These are phyloP conservation scores for Neoitamus cyanurus DNA, from an alignment of 2,888 invertebrate species.

Conservation along the genomic window DNA sequence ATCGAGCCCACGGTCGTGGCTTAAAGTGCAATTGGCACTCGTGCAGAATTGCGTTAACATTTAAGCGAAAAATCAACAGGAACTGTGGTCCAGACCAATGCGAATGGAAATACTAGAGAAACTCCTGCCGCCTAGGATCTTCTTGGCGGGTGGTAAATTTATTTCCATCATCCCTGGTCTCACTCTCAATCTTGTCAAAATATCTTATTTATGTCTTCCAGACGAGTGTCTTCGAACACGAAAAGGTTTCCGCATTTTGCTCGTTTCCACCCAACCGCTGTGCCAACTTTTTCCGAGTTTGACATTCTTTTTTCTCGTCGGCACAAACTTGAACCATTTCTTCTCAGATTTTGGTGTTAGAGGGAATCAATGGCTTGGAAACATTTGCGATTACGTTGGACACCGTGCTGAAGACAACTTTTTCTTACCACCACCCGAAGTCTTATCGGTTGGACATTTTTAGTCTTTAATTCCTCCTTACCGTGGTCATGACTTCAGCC, in stretches of 20 bases:
- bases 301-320: slow-evolving; percentile 36
- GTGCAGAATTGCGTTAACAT: not conserved
- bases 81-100: not conserved
- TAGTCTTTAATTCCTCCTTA: slow-evolving; percentile 31
- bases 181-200: slow-evolving; percentile 48
- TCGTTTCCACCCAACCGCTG: slow-evolving; percentile 2
- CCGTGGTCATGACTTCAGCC: not conserved
- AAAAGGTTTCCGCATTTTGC: slow-evolving; percentile 28
- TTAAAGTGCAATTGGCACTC: not conserved
- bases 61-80: not conserved
- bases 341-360: slow-evolving; percentile 49
- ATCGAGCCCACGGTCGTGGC: not conserved
- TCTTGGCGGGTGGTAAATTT: slow-evolving; percentile 1
- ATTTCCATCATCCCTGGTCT: slow-evolving; percentile 31
- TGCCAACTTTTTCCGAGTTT: slow-evolving; percentile 38
- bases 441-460: slow-evolving; percentile 38
- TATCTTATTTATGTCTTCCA: slow-evolving; percentile 52
- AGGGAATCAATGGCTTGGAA: slow-evolving; percentile 51
- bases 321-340: slow-evolving; percentile 48
- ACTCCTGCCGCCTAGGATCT: not conserved
- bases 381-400: slow-evolving; percentile 51
- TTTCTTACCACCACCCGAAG: not conserved
- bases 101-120: not conserved
- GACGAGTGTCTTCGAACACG: slow-evolving; percentile 50
- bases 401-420: slow-evolving; percentile 41